phyloP scores from a whole-genome alignment of 2,113 vertebrate genomes.

The Actinemys pallida region DNA sequence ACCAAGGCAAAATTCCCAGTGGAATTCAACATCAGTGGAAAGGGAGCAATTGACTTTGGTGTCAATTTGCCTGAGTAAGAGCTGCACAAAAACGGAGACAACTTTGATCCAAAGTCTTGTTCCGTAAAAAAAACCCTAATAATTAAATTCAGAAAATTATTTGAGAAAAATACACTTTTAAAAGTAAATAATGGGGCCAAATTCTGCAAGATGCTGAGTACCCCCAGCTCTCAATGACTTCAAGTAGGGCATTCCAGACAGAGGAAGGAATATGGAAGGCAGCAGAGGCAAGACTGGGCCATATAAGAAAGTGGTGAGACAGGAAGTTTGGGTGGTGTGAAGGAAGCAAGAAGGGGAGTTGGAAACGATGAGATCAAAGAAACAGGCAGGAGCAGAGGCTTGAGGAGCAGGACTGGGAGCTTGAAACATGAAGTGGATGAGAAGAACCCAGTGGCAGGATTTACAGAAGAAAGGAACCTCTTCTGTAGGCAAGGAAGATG shows the following conservation, averaged over 20 bases:
- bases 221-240: background rate
- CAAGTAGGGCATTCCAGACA: background rate
- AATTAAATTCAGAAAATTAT: background rate
- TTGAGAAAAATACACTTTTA: background rate
- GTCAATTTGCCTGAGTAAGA: background rate
- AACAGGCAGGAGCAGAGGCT: background rate
- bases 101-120: background rate
- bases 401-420: background rate
- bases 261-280: background rate
- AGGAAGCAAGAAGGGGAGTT: background rate
- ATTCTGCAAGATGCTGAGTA: fast-evolving
- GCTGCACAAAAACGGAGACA: background rate
- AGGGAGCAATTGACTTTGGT: background rate
- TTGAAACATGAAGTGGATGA: background rate
- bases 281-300: fast-evolving
- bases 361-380: background rate
- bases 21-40: background rate
- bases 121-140: background rate
- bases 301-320: fast-evolving
- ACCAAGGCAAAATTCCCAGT: background rate
- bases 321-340: background rate
- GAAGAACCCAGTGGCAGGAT: background rate
- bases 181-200: background rate
- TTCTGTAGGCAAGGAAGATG: background rate
- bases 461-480: fast-evolving